Evolutionary conservation across 2,113 vertebrate genomes (phyloP).

Genomic region (Ctenomys sociabilis): DNA sequence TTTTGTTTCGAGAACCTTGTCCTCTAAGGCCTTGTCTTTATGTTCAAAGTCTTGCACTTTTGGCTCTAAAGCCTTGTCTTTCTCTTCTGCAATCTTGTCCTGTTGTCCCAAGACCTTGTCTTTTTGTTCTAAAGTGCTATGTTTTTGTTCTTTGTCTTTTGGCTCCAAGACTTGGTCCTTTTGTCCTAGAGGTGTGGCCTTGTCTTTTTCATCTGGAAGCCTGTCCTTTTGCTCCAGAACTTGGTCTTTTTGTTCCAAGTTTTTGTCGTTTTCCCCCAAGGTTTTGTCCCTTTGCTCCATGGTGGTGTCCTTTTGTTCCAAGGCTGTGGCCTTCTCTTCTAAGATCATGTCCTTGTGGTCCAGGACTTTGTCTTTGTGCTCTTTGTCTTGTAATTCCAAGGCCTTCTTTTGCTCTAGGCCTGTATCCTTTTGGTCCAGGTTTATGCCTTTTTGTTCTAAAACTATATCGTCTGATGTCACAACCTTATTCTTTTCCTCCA

Average conservation of each 20-base stretch:
- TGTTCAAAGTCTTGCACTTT: not conserved
- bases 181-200: not conserved
- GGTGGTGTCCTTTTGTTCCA: not conserved
- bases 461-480: not conserved
- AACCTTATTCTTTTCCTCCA: conserved; percentile 4
- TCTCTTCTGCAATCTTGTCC: not conserved
- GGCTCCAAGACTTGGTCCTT: conserved; percentile 48
- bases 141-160: conserved; percentile 20
- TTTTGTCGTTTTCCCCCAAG: conserved; percentile 29
- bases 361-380: not conserved
- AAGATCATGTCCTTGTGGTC: not conserved
- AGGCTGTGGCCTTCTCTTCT: not conserved
- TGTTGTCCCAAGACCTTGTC: not conserved
- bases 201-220: not conserved
- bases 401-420: conserved; percentile 35
- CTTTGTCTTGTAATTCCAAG: conserved; percentile 41
- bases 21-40: not conserved
- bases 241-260: conserved; percentile 31
- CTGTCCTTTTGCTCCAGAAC: not conserved
- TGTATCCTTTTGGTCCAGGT: not conserved
- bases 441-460: not conserved
- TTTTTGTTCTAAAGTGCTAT: not conserved
- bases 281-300: conserved; percentile 45
- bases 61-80: conserved; percentile 18
- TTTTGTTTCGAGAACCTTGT: conserved; percentile 67